phyloP scores from a whole-genome alignment of 2,888 invertebrate genomes.

The Falcaria lacertinaria region DNA sequence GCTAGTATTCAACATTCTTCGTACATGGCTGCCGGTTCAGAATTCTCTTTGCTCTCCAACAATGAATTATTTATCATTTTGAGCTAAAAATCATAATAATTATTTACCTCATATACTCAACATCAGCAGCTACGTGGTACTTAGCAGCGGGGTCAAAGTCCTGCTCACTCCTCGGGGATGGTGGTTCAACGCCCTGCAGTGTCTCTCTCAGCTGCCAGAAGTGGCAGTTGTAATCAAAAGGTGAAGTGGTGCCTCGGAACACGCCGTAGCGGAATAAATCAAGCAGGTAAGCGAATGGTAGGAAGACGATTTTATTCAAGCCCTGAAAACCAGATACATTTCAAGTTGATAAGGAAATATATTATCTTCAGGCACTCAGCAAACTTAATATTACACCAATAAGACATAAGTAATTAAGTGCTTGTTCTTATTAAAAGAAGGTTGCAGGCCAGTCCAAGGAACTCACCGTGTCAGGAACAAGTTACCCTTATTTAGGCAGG shows the following conservation, averaged over 20 bases:
- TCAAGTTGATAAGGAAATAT: neutral
- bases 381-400: too few relatives aligned
- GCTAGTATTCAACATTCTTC: too few relatives aligned
- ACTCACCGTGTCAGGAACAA: too few relatives aligned
- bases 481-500: too few relatives aligned
- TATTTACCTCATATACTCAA: conserved; percentile 83
- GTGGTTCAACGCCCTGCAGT: conserved; percentile 82
- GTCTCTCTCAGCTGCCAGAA: conserved; percentile 82
- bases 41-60: too few relatives aligned
- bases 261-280: conserved; percentile 85
- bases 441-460: too few relatives aligned
- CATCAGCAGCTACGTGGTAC: conserved; percentile 83
- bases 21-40: too few relatives aligned
- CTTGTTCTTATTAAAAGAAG: too few relatives aligned
- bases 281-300: conserved; percentile 84
- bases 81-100: too few relatives aligned
- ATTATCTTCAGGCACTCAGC: too few relatives aligned
- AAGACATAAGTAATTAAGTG: too few relatives aligned
- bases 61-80: too few relatives aligned
- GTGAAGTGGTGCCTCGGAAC: conserved; percentile 80
- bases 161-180: conserved; percentile 78
- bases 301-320: conserved; percentile 84
- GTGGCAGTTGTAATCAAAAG: conserved; percentile 82
- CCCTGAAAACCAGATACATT: conserved; percentile 54
- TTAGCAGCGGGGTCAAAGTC: conserved; percentile 85